Evolutionary conservation across 2,888 invertebrate species (phyloP).

Genomic region (Torymus texanus): DNA sequence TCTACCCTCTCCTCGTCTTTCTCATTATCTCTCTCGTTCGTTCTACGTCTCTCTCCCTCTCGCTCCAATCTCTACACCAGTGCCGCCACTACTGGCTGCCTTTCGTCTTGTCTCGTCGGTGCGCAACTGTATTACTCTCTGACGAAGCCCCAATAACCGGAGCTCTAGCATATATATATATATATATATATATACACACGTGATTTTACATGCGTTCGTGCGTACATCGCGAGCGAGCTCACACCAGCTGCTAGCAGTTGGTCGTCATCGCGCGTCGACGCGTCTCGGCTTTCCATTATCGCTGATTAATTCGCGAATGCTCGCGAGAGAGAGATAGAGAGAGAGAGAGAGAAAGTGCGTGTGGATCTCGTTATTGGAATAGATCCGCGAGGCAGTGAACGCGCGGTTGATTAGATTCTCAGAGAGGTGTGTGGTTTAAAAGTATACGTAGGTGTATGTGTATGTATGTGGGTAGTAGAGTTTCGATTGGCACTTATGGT

Average conservation of each 20-base stretch:
- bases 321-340: background rate
- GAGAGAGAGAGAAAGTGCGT: background rate
- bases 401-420: constrained; percentile 43
- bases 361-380: constrained; percentile 39
- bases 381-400: constrained; percentile 23
- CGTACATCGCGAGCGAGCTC: background rate
- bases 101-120: constrained; percentile 46
- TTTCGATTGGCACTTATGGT: no score
- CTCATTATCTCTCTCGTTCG: constrained; percentile 24
- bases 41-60: constrained; percentile 28
- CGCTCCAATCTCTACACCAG: constrained; percentile 41
- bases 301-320: constrained; percentile 51
- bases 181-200: background rate
- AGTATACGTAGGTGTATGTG: background rate
- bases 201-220: background rate
- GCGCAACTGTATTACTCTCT: constrained; percentile 55
- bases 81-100: constrained; percentile 14
- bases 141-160: constrained; percentile 54
- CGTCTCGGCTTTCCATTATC: constrained; percentile 55
- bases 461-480: background rate
- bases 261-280: constrained; percentile 13
- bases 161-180: background rate
- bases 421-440: background rate
- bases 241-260: no score
- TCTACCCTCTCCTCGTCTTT: constrained; percentile 62